These are phyloP conservation scores for Hippocampus barbouri DNA, from an alignment of 2,113 vertebrate genomes.

Conservation along the genomic window DNA sequence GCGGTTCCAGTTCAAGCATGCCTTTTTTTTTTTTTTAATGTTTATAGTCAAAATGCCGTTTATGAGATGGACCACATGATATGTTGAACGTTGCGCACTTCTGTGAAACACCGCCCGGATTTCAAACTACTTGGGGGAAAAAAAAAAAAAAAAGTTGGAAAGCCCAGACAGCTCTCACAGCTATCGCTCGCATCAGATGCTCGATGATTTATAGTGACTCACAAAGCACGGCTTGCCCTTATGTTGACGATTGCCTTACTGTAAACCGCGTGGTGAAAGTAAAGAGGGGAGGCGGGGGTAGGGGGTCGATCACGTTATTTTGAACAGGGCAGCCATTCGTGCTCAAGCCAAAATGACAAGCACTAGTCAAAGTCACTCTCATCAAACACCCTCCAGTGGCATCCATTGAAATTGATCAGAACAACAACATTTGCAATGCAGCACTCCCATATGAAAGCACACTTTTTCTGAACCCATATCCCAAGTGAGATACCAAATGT, in stretches of 20 bases:
- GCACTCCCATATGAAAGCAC: not conserved
- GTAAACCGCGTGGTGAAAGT: constrained; percentile 63
- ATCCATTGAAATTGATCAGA: no score
- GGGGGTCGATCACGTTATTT: constrained; percentile 54
- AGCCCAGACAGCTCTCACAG: constrained; percentile 13
- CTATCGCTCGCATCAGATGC: constrained; percentile 49
- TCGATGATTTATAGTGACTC: constrained; percentile 28
- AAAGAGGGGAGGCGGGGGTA: constrained; percentile 32
- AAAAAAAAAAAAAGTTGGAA: constrained; percentile 26
- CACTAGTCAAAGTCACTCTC: no score
- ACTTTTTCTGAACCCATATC: not conserved
- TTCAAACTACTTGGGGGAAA: not conserved
- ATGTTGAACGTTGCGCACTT: not conserved
- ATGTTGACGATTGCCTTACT: constrained; percentile 57
- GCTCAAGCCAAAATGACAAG: constrained; percentile 17
- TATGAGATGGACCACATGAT: constrained; percentile 3
- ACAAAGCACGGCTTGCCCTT: constrained; percentile 23
- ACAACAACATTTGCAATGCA: no score
- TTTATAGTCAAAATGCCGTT: constrained; percentile 3
- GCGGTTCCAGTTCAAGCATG: not conserved
- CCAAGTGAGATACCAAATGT: not conserved
- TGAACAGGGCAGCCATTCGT: constrained; percentile 65
- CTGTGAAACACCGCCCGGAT: constrained; percentile 2
- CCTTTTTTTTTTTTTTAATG: not conserved
- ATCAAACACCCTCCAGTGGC: no score